Conservation (phyloP, 2,888 invertebrate species). For the Acronicta psi region DNA sequence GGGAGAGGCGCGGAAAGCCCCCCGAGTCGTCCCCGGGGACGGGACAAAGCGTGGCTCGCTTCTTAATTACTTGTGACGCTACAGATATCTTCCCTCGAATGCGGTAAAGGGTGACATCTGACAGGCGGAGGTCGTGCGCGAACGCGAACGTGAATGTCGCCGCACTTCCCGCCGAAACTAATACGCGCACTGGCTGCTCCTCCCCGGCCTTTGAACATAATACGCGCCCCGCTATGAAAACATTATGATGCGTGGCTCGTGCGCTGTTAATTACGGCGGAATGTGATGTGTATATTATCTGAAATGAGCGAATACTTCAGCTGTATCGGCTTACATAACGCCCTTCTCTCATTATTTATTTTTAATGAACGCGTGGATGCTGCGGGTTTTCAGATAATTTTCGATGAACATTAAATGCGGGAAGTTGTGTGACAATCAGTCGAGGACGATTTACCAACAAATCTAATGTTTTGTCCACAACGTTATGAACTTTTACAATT, state of each 20-base stretch:
- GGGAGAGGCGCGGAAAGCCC: constrained; percentile 73
- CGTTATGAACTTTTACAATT: constrained; percentile 73
- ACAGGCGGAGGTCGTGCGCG: constrained; percentile 56
- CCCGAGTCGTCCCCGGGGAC: constrained; percentile 60
- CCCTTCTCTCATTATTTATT: constrained; percentile 39
- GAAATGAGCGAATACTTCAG: constrained; percentile 53
- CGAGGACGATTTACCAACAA: constrained; percentile 52
- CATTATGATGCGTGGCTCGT: constrained; percentile 70
- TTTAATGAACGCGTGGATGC: constrained; percentile 40
- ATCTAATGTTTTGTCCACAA: constrained; percentile 63
- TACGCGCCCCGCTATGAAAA: constrained; percentile 69
- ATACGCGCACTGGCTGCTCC: constrained; percentile 34
- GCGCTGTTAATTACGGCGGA: constrained; percentile 70
- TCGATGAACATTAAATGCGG: constrained; percentile 37
- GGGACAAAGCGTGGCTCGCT: constrained; percentile 77
- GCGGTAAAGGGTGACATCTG: constrained; percentile 73
- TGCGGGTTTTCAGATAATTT: constrained; percentile 23
- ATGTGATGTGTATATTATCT: constrained; percentile 62
- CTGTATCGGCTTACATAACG: constrained; percentile 58
- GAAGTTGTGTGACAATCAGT: constrained; percentile 19
- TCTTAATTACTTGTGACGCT: constrained; percentile 84
- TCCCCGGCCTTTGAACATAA: constrained; percentile 46
- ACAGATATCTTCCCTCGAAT: constrained; percentile 74
- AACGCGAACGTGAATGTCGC: constrained; percentile 48
- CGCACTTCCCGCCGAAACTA: constrained; percentile 46